phyloP scores from a whole-genome alignment of 2,113 vertebrate genomes.

The Saguinus midas region DNA sequence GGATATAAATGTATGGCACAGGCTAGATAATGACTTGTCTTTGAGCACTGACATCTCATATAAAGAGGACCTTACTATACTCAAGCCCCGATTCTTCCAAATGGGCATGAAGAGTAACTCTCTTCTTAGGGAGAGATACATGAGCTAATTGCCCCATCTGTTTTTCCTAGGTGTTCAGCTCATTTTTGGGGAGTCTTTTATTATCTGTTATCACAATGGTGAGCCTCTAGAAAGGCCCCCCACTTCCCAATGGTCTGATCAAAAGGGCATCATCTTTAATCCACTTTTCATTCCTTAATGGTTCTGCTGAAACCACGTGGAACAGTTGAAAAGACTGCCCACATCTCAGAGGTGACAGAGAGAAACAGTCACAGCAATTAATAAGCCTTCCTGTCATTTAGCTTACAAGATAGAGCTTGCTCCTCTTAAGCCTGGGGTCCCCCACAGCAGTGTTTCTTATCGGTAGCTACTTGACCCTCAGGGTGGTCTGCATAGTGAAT shows the following conservation, averaged over 20 bases:
- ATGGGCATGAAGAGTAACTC: not conserved
- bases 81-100: not conserved
- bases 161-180: not conserved
- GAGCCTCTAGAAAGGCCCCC: not conserved
- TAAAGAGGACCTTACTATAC: not conserved
- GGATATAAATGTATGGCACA: accelerated
- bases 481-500: not conserved
- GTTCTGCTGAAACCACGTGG: not conserved
- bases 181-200: not conserved
- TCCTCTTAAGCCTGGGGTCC: not conserved
- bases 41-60: not conserved
- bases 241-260: not conserved
- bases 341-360: not conserved
- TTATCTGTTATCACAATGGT: not conserved
- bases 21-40: not conserved
- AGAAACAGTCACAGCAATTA: not conserved
- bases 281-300: not conserved
- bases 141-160: not conserved
- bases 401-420: not conserved
- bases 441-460: not conserved
- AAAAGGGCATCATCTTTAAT: not conserved
- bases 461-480: not conserved
- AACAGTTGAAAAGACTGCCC: not conserved
- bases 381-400: not conserved
- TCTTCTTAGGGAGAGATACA: not conserved